Conservation (phyloP, 2,113 vertebrate species). For the Meleagris gallopavo region DNA sequence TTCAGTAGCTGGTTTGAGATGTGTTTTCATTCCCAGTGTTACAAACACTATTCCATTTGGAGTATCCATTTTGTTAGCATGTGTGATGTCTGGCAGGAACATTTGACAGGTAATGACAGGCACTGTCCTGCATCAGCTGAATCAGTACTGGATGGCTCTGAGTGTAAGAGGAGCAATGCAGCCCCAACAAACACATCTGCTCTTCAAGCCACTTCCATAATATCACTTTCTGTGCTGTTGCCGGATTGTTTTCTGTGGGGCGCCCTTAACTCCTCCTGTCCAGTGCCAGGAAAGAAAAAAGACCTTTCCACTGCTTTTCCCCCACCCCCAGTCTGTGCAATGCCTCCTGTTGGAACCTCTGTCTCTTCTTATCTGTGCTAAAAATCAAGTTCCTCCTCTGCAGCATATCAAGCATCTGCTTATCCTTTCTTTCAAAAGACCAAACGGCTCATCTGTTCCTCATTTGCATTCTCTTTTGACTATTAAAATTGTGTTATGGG, state of each 20-base stretch:
- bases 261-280: not conserved
- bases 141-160: not conserved
- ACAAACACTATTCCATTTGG: not conserved
- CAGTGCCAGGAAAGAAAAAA: not conserved
- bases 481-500: not conserved
- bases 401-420: conserved; percentile 3
- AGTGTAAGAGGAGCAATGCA: not conserved
- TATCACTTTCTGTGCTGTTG: not conserved
- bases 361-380: not conserved
- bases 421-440: not conserved
- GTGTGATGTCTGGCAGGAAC: not conserved
- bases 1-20: not conserved
- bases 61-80: not conserved
- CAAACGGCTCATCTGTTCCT: not conserved
- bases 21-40: not conserved
- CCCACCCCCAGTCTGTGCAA: not conserved
- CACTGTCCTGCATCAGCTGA: not conserved
- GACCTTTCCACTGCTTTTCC: not conserved
- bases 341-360: not conserved
- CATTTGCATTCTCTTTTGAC: not conserved
- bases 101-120: not conserved
- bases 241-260: not conserved
- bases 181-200: not conserved
- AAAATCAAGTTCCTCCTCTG: not conserved
- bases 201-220: not conserved